Percentiles rank a stretch among this genome's conserved stretches.
Conservation (phyloP, 2,113 vertebrate genomes). For the Xerus inauris region DNA sequence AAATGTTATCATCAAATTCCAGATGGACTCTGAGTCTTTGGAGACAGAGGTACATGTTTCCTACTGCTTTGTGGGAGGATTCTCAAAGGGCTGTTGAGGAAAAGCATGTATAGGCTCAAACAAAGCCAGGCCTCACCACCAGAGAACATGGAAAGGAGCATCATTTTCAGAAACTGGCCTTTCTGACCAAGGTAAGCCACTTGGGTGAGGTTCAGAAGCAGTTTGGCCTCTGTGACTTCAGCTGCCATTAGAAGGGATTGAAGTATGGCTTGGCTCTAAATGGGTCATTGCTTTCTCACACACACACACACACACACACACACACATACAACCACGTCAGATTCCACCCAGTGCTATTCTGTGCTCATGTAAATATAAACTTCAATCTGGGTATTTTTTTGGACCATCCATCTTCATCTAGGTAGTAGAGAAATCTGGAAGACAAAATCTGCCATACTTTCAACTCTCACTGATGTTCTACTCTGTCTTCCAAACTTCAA, state of each 20-base stretch:
- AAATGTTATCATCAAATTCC: background rate
- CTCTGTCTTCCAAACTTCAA: no score
- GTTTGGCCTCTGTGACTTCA: background rate
- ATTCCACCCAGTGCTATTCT: no score
- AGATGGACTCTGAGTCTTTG: background rate
- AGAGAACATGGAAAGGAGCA: background rate
- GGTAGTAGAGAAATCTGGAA: no score
- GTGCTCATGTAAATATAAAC: no score
- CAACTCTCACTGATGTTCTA: no score
- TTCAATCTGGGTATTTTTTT: no score
- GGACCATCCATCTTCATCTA: no score
- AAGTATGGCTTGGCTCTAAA: background rate
- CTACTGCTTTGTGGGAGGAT: background rate
- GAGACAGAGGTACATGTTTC: background rate
- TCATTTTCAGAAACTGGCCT: background rate
- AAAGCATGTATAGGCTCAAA: background rate
- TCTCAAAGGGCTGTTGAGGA: background rate
- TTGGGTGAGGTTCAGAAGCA: background rate
- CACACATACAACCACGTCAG: no score
- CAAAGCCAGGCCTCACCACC: rapidly evolving
- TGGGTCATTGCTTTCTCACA: background rate
- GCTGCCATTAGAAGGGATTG: background rate
- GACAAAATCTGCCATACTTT: no score
- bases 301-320: background rate
- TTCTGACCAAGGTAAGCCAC: background rate